phyloP scores from a whole-genome alignment of 1,140 invertebrate genomes.

The Aplysia californica region DNA sequence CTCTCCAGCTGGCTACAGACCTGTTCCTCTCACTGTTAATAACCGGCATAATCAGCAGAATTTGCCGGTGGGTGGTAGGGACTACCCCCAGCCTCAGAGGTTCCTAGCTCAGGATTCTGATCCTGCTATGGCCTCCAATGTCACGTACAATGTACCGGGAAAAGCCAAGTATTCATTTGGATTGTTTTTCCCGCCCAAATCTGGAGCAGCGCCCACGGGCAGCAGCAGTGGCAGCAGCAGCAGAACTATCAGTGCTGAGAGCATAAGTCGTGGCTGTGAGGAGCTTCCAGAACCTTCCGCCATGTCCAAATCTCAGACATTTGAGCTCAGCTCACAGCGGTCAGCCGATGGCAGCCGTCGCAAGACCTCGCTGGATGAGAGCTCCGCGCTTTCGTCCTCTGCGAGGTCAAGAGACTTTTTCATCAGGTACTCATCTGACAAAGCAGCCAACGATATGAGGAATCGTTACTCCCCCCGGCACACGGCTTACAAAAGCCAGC shows the following conservation, averaged over 20 bases:
- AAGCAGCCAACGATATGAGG: slow-evolving; percentile 10
- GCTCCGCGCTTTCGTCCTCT: slow-evolving; percentile 9
- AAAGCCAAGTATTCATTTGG: slow-evolving; percentile 41
- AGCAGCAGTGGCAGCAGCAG: slow-evolving; percentile 15
- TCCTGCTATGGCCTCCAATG: not conserved
- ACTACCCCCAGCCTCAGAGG: no score
- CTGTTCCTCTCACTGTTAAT: no score
- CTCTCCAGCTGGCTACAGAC: no score
- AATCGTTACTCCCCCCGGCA: slow-evolving; percentile 21
- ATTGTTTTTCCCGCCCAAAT: slow-evolving; percentile 39
- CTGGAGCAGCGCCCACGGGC: not conserved
- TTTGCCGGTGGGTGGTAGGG: no score
- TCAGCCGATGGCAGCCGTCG: not conserved
- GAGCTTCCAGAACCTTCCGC: not conserved
- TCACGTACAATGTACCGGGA: slow-evolving; percentile 18
- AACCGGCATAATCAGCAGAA: no score
- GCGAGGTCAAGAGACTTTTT: slow-evolving; percentile 23
- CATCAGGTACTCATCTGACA: slow-evolving; percentile 26
- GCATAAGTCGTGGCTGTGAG: not conserved
- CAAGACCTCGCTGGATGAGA: slow-evolving; percentile 22
- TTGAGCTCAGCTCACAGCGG: not conserved
- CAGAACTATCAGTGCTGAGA: slow-evolving; percentile 1
- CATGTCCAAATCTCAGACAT: slow-evolving; percentile 1
- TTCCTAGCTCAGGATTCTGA: not conserved
- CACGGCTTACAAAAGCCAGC: not conserved